Conservation (phyloP, 2,888 invertebrate genomes). For the Nomada flava region DNA sequence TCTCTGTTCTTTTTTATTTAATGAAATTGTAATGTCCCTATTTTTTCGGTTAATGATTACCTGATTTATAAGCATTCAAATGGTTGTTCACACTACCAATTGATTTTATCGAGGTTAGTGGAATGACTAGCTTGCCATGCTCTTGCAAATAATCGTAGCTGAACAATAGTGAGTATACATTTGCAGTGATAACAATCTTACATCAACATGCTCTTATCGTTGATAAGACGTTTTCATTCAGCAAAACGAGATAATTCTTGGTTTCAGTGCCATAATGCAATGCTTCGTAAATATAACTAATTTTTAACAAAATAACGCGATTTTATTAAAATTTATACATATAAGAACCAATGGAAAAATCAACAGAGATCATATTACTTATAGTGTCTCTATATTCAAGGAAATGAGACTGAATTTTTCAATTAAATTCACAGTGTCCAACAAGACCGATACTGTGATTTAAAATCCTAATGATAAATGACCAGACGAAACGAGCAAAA, state of each 20-base stretch:
- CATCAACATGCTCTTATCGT: slow-evolving; percentile 4
- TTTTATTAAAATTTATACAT: not conserved
- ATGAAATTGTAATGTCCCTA: too few relatives aligned
- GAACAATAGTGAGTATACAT: slow-evolving; percentile 2
- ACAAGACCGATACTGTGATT: too few relatives aligned
- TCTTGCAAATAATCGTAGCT: not conserved
- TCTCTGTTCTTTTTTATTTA: not conserved
- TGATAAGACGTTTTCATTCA: slow-evolving; percentile 11
- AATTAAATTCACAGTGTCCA: too few relatives aligned
- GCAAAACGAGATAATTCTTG: slow-evolving; percentile 4
- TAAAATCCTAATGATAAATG: too few relatives aligned
- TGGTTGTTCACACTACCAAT: not conserved
- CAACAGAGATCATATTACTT: not conserved
- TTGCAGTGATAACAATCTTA: slow-evolving; percentile 8
- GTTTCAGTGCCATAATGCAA: not conserved
- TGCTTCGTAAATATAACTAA: not conserved
- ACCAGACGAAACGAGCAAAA: too few relatives aligned
- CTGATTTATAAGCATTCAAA: not conserved
- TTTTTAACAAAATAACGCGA: slow-evolving; percentile 8
- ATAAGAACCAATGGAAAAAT: not conserved
- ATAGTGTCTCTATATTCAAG: not conserved
- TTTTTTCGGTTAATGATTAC: not conserved
- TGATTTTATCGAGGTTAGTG: not conserved
- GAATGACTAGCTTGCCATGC: not conserved
- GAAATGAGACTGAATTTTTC: too few relatives aligned